A percentile compares a stretch with the other conserved stretches of the same genome.
These are phyloP conservation scores for Brachyhypopomus gauderio DNA, from an alignment of 2,113 vertebrate genomes.

Conservation along the genomic window DNA sequence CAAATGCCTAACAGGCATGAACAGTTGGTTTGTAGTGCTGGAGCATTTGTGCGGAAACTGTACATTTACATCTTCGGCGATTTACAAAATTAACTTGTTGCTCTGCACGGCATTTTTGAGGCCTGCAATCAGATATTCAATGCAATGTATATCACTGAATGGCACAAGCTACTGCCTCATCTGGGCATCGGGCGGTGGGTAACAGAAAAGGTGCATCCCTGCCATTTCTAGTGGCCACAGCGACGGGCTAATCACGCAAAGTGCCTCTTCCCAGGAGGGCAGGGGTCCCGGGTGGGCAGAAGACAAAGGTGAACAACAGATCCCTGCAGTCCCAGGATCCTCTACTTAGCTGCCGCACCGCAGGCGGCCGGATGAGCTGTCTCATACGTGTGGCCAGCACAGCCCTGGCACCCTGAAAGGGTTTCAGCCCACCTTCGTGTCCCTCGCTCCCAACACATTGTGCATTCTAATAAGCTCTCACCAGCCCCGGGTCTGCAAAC, in stretches of 20 bases:
- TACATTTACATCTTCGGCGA: not conserved
- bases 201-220: constrained; percentile 1
- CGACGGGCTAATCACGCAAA: constrained; percentile 11
- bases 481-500: constrained; percentile 40
- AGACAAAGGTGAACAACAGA: constrained; percentile 31
- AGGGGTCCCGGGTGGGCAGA: not conserved
- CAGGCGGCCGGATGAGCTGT: constrained; percentile 11
- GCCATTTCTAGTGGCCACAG: constrained; percentile 2
- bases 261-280: not conserved
- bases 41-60: not conserved
- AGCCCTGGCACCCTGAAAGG: constrained; percentile 26
- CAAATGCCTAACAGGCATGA: not conserved
- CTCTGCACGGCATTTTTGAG: not conserved
- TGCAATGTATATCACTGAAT: constrained; percentile 9
- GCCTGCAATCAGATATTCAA: constrained; percentile 19
- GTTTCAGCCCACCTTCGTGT: constrained; percentile 46
- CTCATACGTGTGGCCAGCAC: constrained; percentile 15
- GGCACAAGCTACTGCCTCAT: constrained; percentile 11
- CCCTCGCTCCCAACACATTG: constrained; percentile 36
- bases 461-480: constrained; percentile 54
- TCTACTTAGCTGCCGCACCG: constrained; percentile 6
- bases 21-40: not conserved
- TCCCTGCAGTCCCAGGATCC: constrained; percentile 11
- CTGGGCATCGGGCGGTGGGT: not conserved
- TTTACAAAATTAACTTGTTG: not conserved